phyloP scores from a whole-genome alignment of 2,888 invertebrate genomes.

The Stenolophus ochropezus region DNA sequence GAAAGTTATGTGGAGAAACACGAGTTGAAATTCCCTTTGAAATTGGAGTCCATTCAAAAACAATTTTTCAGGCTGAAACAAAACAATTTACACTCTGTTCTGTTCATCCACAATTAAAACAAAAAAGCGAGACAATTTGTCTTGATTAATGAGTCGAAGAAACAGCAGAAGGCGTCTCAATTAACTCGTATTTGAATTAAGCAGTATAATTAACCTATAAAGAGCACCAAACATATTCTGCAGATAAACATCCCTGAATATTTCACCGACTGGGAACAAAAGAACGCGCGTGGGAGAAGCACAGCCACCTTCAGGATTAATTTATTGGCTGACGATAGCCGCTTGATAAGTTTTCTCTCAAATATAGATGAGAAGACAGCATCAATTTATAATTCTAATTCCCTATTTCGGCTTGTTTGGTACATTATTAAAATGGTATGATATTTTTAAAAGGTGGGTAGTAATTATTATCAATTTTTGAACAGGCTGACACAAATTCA shows the following conservation, averaged over 20 bases:
- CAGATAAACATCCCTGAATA: conserved; percentile 6
- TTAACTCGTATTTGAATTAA: conserved; percentile 48
- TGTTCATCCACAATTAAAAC: conserved; percentile 28
- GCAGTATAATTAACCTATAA: conserved; percentile 39
- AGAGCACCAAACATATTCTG: not conserved
- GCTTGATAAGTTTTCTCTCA: not conserved
- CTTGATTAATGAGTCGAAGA: conserved; percentile 48
- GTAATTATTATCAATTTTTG: no score
- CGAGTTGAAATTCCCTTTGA: no score
- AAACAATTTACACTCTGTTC: conserved; percentile 32
- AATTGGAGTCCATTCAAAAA: not conserved
- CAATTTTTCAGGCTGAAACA: not conserved
- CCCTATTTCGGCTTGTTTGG: not conserved
- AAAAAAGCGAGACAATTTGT: conserved; percentile 36
- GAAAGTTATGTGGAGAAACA: no score
- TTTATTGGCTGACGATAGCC: conserved; percentile 12
- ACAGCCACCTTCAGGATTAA: not conserved
- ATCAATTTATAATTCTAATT: not conserved
- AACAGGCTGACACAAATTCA: no score
- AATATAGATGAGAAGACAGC: not conserved
- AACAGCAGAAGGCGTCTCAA: conserved; percentile 49
- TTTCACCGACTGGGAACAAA: conserved; percentile 11
- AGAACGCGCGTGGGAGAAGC: not conserved
- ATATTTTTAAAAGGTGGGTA: no score
- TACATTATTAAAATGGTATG: not conserved